Base-by-base conservation (phyloP, 2,888 invertebrate species). In the Polydrusus tereticollis region DNA sequence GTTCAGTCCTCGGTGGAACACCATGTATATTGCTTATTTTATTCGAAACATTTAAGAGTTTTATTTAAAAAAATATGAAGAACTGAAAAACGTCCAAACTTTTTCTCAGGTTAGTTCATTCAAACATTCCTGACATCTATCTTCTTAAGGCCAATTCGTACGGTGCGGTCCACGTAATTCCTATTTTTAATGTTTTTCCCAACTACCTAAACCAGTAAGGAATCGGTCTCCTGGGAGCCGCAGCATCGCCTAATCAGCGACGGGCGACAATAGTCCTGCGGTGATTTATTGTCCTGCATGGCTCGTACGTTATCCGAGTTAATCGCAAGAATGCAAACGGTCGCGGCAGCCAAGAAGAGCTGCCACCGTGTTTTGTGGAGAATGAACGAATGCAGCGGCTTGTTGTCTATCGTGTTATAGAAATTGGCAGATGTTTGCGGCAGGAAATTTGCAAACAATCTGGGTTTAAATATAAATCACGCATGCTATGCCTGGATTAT, bases 271-370 rank as follows among this genome's bases (percentile, higher is more conserved):
- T 69, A 43, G 67, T 72, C 45, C 55, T 59, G 65, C 62, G 43
- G 69, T 69, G 78, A 79, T 80, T 80, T 80, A 80, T 78, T 68
- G 78, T 74, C 62, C 71, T 75, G 75, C 76, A 73, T 70, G 68
- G 65, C 72, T 75, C 77, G 77, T 79, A 77, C 75, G 75, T 79
- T 78, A 79, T 79, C 77, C 74, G 73, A 75, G 77, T 78, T 77
- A 78, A 77, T 77, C 77, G 78, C 75, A 76, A 75, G 78, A 78
- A 78, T 80, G 79, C 60, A 41, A 62, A 71, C 58, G 33, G 41
- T 18, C 26, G 33, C 23, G 29, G 50, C 38, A 29, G 29, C 36
- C 33, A 26, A 29, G 20, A 65, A 18, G 33, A 41, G 47, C 59
- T 66, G 60, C 71, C 65, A 70, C 50, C 38, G 59, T 23, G 50